These are phyloP conservation scores for Pachycephus smyrnensis DNA, from an alignment of 2,888 invertebrate species.

Conservation along the genomic window DNA sequence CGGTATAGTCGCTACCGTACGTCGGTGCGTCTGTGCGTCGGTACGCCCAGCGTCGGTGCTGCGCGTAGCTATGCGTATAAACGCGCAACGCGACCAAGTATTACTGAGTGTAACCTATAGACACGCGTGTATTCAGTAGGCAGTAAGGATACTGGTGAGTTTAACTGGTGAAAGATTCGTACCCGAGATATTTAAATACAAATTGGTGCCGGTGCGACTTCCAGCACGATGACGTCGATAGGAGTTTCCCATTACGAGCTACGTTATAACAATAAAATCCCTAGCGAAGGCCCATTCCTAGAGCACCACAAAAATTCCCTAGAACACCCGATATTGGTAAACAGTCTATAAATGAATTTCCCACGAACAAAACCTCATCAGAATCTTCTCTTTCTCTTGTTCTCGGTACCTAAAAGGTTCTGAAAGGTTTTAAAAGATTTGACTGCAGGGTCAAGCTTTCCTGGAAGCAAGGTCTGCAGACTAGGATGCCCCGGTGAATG, in stretches of 20 bases:
- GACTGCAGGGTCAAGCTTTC: neutral
- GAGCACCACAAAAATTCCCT: neutral
- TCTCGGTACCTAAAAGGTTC: neutral
- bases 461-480: neutral
- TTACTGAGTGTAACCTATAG: neutral
- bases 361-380: neutral
- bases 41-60: constrained; percentile 18
- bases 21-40: constrained; percentile 35
- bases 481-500: neutral
- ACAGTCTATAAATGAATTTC: neutral
- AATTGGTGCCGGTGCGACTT: neutral
- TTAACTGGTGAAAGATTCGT: neutral
- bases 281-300: neutral
- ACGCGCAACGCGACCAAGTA: neutral
- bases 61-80: neutral
- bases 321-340: neutral
- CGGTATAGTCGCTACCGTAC: constrained; percentile 62
- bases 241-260: neutral
- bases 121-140: neutral
- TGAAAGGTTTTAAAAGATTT: neutral
- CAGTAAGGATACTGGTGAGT: neutral
- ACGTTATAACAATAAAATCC: neutral
- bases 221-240: neutral
- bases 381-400: neutral
- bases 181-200: neutral